Evolutionary conservation across 2,797 vertebrate genomes (phyloP).

Genomic region (Myioborus melanocephalus): DNA sequence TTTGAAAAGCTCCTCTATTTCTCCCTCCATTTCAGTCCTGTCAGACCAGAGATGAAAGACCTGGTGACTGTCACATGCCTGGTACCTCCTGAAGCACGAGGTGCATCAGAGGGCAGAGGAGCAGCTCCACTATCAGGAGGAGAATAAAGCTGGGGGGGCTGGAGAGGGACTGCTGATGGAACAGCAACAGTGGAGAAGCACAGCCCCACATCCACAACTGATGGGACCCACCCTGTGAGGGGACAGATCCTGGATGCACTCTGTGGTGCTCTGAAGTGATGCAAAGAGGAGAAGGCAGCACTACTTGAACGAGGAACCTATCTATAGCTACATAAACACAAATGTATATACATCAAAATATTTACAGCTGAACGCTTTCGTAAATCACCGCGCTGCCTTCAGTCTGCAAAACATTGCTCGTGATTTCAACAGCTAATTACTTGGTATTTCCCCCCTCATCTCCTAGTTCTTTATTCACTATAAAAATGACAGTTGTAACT

Average conservation of each 20-base stretch:
- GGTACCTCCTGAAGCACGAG: neutral
- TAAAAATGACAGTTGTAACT: constrained; percentile 73
- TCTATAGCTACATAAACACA: neutral
- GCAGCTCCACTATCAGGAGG: neutral
- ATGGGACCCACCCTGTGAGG: neutral
- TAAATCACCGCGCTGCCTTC: constrained; percentile 1
- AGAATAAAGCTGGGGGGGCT: neutral
- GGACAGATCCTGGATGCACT: neutral
- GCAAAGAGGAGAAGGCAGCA: neutral
- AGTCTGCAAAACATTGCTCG: neutral
- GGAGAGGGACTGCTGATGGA: neutral
- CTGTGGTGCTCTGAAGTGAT: neutral
- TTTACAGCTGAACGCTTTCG: neutral
- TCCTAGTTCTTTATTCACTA: neutral
- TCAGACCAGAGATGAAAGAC: neutral
- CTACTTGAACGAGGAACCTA: neutral
- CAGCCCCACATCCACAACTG: neutral
- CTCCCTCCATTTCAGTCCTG: neutral
- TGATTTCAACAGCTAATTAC: neutral
- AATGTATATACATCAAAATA: constrained; percentile 2
- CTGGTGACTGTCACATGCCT: neutral
- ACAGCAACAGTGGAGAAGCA: rapidly evolving
- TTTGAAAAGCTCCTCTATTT: neutral
- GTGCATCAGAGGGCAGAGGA: neutral
- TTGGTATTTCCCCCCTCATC: neutral